Base-by-base conservation (phyloP, 2,888 invertebrate genomes). In the Drosophila pseudotalamancana region DNA sequence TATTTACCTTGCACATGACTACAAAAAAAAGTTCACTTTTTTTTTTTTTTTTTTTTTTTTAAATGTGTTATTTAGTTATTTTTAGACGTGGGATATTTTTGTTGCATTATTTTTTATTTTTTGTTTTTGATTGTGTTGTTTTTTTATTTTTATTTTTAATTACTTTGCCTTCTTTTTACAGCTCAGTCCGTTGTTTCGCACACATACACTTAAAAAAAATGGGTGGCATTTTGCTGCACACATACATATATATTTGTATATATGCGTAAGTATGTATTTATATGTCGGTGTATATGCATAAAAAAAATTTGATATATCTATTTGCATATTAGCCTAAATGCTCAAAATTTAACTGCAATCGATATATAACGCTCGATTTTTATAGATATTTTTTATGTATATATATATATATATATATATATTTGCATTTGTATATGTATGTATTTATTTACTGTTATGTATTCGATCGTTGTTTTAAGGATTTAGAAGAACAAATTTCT, bases 1-100 rank as follows among this genome's bases (percentile, higher is more conserved):
- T 29, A 34, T 57, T 18, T 50, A 27, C 35, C 39, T 46, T 37
- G 46, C 49, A 45, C 50, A 55, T 23, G 25, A 42, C 46, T 51
- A 76, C n/a, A 61, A 72, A 77, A 77, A 61, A 65, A 76, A 59
- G 57, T 40, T 19, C 56, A 64, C 31, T 16, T 37, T 55, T 16
- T 23, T 27, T 32, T 39, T 40, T 4, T 32, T 35, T 9, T 19
- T 54, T 35, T n/a, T n/a, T n/a, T n/a, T n/a, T n/a, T n/a, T n/a
- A n/a, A n/a, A n/a, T n/a, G n/a, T n/a, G n/a, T n/a, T 48, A 18
- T n/a, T 18, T 18, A n/a, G 6, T 46, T 32, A 14, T 16, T 25
- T 21, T 16, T 34, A 19, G 12, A 32, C 31, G 31, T 6, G 11
- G 60, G 51, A 16, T 25, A 37, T 43, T 55, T 25, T 50, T 62